Evolutionary conservation across 53 echinoderm and acorn worm genomes (phyloP), one percentile per base, ranked within the genome.

Genomic region (Hippasteria phrygiana): DNA sequence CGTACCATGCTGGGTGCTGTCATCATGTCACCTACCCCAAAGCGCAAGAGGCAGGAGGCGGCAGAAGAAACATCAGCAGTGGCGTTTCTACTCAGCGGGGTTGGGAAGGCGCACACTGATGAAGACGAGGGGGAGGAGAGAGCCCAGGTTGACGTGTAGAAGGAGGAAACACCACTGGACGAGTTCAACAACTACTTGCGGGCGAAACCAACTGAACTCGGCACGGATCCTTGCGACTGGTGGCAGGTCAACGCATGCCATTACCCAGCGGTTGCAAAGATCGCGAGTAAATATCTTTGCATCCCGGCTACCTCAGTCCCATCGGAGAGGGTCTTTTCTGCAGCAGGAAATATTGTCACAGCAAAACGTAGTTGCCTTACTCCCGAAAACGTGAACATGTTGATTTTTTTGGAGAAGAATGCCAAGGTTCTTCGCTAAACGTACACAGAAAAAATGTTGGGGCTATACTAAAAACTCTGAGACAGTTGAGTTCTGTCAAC

Each of bases 171-270:
- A 16, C n/a, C n/a, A 11, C 18, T 54, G 17, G 54, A 54, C 12
- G 70, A 70, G 38, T 70, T 37, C 38, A 16, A 3, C 3, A 5
- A 17, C 1, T 70, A 20, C 29, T 1, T 75, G 41, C 26, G 31
- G 2, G 2, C 27, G 27, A 4, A 43, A 38, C 26, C 4, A 41
- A 42, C 22, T 3, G 22, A 4, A n/a, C 4, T 40, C 29, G n/a
- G 11, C 9, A 47, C 28, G 1, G 27, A 29, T 56, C 87, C 91
- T 13, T 4, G 46, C 13, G 14, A 12, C 22, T 91, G 87, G 87
- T 78, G 91, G 91, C 50, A 13, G 11, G 26, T 31, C 67, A 28
- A 28, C 67, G 5, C n/a, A 2, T 13, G 13, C 32, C 33, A 31
- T 2, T 66, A 22, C 6, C 26, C 3, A 66, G 26, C 32, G 13